These are phyloP conservation scores for Polypedilum vanderplanki DNA, from an alignment of 1,140 invertebrate species.

Conservation along the genomic window DNA sequence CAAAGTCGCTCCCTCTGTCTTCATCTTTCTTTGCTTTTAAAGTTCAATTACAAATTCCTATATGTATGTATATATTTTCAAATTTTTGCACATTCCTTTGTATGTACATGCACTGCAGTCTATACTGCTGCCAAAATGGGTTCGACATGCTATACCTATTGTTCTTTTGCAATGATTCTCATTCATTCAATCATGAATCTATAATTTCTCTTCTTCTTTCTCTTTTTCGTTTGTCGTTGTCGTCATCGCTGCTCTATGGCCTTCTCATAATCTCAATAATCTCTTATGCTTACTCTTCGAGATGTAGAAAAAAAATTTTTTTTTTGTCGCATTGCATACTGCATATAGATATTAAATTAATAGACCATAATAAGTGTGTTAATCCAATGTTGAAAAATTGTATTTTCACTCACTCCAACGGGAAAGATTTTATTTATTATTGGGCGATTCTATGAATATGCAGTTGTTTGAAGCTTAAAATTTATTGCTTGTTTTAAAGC, in stretches of 20 bases:
- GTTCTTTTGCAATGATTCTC: not conserved
- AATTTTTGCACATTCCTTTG: slow-evolving; percentile 18
- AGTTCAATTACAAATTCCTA: slow-evolving; percentile 18
- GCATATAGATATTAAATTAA: not conserved
- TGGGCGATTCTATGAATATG: not conserved
- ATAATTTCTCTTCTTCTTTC: slow-evolving; percentile 7
- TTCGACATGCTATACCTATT: not conserved
- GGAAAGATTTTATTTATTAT: not conserved
- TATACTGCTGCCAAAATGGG: slow-evolving; percentile 10
- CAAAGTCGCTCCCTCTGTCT: too few relatives aligned
- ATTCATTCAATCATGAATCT: slow-evolving; percentile 18
- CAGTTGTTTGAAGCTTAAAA: not conserved
- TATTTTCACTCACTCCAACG: not conserved
- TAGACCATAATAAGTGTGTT: slow-evolving; percentile 12
- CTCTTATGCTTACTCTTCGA: not conserved
- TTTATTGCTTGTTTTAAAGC: not conserved
- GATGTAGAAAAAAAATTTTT: not conserved
- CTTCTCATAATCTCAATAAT: not conserved
- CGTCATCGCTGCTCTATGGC: not conserved
- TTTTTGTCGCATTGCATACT: not conserved
- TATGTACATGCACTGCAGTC: not conserved
- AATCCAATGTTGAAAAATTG: slow-evolving; percentile 15
- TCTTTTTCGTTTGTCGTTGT: not conserved
- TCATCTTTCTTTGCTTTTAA: not conserved
- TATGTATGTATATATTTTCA: not conserved